Conservation (phyloP, 2,797 vertebrate genomes). For the Fratercula arctica region DNA sequence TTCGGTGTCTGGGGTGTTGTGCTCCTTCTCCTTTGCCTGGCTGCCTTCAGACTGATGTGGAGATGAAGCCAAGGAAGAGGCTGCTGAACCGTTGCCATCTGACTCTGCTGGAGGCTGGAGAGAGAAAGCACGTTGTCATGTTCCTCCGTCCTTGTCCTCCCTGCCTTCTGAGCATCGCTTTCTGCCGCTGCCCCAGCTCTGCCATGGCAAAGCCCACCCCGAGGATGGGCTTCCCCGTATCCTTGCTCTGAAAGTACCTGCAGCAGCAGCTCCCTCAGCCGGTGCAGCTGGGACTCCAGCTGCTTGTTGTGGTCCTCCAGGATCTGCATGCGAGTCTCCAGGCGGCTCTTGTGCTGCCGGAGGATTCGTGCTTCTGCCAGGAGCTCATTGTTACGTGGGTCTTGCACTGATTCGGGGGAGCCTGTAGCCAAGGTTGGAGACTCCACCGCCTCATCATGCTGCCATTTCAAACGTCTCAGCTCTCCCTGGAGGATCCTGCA, state of each 20-base stretch:
- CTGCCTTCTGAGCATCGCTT: not conserved
- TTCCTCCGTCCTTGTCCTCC: not conserved
- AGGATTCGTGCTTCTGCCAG: slow-evolving; percentile 93
- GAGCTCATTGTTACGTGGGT: slow-evolving; percentile 87
- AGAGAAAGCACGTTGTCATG: not conserved
- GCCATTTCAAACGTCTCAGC: slow-evolving; percentile 94
- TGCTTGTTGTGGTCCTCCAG: slow-evolving; percentile 98
- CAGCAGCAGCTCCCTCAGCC: slow-evolving; percentile 92
- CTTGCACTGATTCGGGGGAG: slow-evolving; percentile 75
- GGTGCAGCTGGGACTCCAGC: slow-evolving; percentile 92
- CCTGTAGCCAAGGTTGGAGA: slow-evolving; percentile 84
- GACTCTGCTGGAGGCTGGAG: slow-evolving; percentile 89
- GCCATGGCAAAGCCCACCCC: not conserved
- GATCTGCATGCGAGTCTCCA: slow-evolving; percentile 98
- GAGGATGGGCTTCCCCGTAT: not conserved
- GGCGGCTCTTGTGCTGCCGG: slow-evolving; percentile 94
- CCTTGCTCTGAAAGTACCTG: slow-evolving; percentile 78
- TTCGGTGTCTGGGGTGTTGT: slow-evolving; percentile 90
- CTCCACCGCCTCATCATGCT: slow-evolving; percentile 91
- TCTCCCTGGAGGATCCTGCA: slow-evolving; percentile 94
- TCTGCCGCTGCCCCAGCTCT: not conserved
- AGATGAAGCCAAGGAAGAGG: slow-evolving; percentile 85
- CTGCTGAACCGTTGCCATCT: slow-evolving; percentile 86
- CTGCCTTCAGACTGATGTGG: slow-evolving; percentile 87
- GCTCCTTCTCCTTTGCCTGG: slow-evolving; percentile 83